phyloP scores from a whole-genome alignment of 2,888 invertebrate species.

The Epirrhoe tristata region DNA sequence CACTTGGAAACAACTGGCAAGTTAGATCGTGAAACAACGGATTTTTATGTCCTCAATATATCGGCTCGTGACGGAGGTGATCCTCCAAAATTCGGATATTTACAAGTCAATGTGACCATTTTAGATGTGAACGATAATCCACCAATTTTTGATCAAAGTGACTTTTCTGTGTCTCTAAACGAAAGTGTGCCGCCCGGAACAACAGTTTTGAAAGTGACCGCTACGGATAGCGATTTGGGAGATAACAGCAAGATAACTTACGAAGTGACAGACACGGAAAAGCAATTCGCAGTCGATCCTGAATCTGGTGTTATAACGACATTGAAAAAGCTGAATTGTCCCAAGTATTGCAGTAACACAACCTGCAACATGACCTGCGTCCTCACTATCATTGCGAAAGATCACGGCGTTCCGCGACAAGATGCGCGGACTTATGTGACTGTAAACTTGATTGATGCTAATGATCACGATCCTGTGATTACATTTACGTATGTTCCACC shows the following conservation, averaged over 20 bases:
- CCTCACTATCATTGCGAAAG: constrained; percentile 96
- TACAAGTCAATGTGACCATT: constrained; percentile 95
- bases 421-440: constrained; percentile 97
- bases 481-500: constrained; percentile 94
- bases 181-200: constrained; percentile 97
- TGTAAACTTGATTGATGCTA: constrained; percentile 95
- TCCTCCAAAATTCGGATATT: constrained; percentile 92
- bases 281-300: constrained; percentile 96
- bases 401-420: constrained; percentile 96
- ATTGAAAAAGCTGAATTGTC: constrained; percentile 91
- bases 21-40: constrained; percentile 95
- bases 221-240: constrained; percentile 96
- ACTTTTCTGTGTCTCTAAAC: constrained; percentile 96
- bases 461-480: constrained; percentile 97
- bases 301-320: constrained; percentile 96
- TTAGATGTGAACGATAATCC: constrained; percentile 98
- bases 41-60: constrained; percentile 94
- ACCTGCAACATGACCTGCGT: constrained; percentile 97
- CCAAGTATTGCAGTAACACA: constrained; percentile 90
- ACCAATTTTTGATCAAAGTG: constrained; percentile 97
- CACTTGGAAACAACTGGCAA: constrained; percentile 96
- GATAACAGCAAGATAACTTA: constrained; percentile 97
- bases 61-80: constrained; percentile 95
- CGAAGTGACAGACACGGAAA: constrained; percentile 93
- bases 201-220: constrained; percentile 95